phyloP scores from a whole-genome alignment of 2,888 invertebrate genomes.

The Phyto melanocephala region DNA sequence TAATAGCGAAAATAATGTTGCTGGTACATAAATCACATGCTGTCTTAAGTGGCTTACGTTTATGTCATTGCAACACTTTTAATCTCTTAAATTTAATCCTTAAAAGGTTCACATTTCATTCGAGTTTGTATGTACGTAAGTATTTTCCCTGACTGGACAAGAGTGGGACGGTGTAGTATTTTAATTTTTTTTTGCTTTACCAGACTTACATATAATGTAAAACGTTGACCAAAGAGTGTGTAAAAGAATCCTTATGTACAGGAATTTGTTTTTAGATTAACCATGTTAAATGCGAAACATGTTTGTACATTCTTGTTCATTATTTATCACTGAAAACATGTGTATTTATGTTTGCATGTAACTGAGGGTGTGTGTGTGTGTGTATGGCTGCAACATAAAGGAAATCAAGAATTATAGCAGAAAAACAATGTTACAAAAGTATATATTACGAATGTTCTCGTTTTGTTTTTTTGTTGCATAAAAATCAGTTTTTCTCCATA shows the following conservation, averaged over 20 bases:
- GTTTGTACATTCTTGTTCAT: background rate
- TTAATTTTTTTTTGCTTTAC: background rate
- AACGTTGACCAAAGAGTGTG: background rate
- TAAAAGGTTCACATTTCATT: constrained; percentile 37
- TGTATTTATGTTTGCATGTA: background rate
- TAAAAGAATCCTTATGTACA: background rate
- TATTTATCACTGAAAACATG: constrained; percentile 5
- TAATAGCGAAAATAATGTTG: background rate
- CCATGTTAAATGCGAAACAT: constrained; percentile 24
- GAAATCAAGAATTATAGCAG: background rate
- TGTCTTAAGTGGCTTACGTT: constrained; percentile 62
- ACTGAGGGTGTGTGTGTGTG: background rate
- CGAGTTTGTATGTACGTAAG: background rate
- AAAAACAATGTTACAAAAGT: background rate
- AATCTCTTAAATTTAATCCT: constrained; percentile 63
- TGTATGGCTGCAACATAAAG: background rate
- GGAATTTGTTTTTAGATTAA: constrained; percentile 2
- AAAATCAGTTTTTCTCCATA: background rate
- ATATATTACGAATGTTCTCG: background rate
- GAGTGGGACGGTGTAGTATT: background rate
- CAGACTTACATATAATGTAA: background rate
- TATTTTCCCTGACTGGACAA: background rate
- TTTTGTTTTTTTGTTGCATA: background rate
- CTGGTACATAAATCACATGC: constrained; percentile 57
- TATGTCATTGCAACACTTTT: constrained; percentile 62